phyloP scores from a whole-genome alignment of 92 coral and sea anemone genomes.

The Paramuricea clavata region DNA sequence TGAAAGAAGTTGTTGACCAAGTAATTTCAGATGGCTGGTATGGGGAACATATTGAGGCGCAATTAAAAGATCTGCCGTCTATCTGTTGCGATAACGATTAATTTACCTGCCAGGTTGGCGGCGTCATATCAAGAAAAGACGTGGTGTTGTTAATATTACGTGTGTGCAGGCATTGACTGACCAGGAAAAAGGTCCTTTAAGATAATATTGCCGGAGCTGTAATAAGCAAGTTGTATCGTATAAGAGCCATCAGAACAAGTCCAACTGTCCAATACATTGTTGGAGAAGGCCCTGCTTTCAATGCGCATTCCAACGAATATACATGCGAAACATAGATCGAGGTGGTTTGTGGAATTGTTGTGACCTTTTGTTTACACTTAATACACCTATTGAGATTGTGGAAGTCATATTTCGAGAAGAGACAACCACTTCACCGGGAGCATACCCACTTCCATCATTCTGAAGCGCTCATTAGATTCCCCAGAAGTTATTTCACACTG shows the following conservation, averaged over 20 bases:
- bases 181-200: conserved; percentile 13
- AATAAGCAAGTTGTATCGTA: background rate
- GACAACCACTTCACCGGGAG: background rate
- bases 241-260: background rate
- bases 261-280: background rate
- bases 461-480: conserved; percentile 4
- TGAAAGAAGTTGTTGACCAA: conserved; percentile 18
- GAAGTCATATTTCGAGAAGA: conserved; percentile 16
- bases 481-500: conserved; percentile 7
- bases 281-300: background rate
- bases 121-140: background rate
- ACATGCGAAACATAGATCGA: background rate
- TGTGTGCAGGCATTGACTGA: background rate
- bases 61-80: background rate
- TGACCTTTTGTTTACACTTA: background rate
- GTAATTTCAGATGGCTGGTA: conserved; percentile 3
- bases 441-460: background rate
- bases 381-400: background rate
- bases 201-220: conserved; percentile 27
- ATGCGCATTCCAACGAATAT: background rate
- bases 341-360: conserved; percentile 6
- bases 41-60: conserved; percentile 1
- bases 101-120: too few species aligned
- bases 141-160: conserved; percentile 3
- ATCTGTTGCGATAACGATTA: background rate